Evolutionary conservation across 1,140 invertebrate species (phyloP), one percentile per base, ranked within the genome.

Genomic region (Trichonephila clavata): DNA sequence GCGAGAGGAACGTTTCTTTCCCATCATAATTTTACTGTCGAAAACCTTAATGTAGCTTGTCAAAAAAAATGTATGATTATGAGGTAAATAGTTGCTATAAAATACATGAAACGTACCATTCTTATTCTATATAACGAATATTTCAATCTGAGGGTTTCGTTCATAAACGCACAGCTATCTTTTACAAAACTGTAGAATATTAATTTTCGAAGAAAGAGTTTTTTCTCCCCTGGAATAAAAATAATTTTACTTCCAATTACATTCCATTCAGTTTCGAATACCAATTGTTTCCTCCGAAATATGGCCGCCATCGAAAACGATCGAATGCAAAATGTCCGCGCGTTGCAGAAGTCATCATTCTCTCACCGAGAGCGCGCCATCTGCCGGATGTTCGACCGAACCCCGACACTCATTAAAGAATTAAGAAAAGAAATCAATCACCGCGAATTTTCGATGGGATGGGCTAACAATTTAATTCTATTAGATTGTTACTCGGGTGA

Each of bases 391-490:
- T 39, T 59, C 27, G 60, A 86, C 63, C 90, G 13, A 65, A 65
- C 80, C 90, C 89, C 71, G 65, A 80, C 57, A 83, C 80, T 93
- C 92, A 93, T 93, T 93, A 93, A 77, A 87, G 92, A 93, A 93
- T 93, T 93, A 93, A 93, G 86, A 77, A 87, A 80, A 87, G 92
- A 87, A 93, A 93, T 93, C 92, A 93, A 93, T 93, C 92, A 93
- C 65, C 43, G 68, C 77, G 43, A 61, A 83, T 61, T 63, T 83
- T 83, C 59, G 24, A 50, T 60, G 92, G 92, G 92, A 77, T 93
- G 65, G 92, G 92, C 77, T 65, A 68, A 71, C 92, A 80, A 93
- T 93, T 93, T 93, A 93, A 93, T 93, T 93, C 92, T 93, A 93
- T 93, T 93, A 93, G 65, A 77, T 80, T 60, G 65, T 68, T 68